These are phyloP conservation scores for Sminthurinus signatus DNA, from an alignment of 1,140 invertebrate genomes.

Conservation along the genomic window DNA sequence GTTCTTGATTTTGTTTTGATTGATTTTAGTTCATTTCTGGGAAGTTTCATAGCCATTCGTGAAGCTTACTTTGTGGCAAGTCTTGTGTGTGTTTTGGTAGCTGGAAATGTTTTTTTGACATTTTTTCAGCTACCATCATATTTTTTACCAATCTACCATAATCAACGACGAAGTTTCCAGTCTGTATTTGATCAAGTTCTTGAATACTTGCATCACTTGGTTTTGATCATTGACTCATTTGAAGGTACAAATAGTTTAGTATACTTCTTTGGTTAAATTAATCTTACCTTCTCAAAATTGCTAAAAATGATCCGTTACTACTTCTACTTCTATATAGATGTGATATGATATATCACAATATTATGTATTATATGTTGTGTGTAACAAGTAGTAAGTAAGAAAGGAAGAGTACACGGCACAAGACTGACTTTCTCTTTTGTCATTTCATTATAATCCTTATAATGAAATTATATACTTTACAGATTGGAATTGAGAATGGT, in stretches of 20 bases:
- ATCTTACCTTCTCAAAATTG: not conserved
- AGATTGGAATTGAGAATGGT: no score
- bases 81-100: conserved; percentile 29
- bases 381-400: no score
- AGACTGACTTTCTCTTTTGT: no score
- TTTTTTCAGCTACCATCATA: conserved; percentile 38
- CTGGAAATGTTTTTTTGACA: conserved; percentile 32
- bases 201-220: not conserved
- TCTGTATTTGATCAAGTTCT: not conserved
- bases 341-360: no score
- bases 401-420: no score
- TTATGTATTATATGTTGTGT: no score
- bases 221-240: not conserved
- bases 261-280: no score
- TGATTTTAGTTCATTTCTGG: conserved; percentile 30
- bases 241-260: not conserved
- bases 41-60: conserved; percentile 34
- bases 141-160: conserved; percentile 34
- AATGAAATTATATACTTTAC: no score
- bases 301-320: not conserved
- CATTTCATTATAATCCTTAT: no score
- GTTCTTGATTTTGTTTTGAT: not conserved
- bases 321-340: no score
- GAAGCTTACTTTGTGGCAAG: conserved; percentile 34
- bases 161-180: conserved; percentile 25